Evolutionary conservation across 2,888 invertebrate species (phyloP), one percentile per base, ranked within the genome.

Genomic region (Troides oblongomaculatus): DNA sequence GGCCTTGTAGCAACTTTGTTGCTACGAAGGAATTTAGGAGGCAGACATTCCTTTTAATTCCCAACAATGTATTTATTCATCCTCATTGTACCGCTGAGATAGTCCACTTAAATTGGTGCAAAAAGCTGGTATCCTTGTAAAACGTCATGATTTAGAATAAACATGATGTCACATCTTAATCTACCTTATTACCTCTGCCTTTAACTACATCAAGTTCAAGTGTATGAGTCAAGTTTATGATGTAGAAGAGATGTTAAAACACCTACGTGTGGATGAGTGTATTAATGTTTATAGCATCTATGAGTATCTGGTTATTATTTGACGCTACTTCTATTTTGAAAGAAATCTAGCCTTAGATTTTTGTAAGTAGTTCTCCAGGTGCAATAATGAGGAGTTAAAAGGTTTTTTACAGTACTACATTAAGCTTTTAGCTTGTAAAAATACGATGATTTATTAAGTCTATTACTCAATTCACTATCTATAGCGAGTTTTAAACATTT

Each of bases 1-100:
- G 80, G 76, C 87, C 87, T 87, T 84, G 85, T 73, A 68, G 69
- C 79, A 72, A 79, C 76, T 74, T 75, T 73, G 73, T 70, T 58
- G 25, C 63, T 68, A 72, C 58, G 70, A 64, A 65, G 64, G 71
- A 73, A 70, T 66, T 59, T 66, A 43, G 53, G 59, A 56, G 62
- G 46, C 58, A 50, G 64, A 62, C 70, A 63, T 23, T 21, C 59
- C 63, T 68, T 69, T 71, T 63, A 77, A 77, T 78, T 77, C 73
- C 64, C 71, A 65, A 74, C 74, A 73, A 75, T 75, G 73, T 75
- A 72, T 74, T 21, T 77, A 74, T 74, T 74, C 71, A 72, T 36
- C 46, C 12, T 73, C 70, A 72, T 71, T 70, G 68, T 63, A 46
- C 66, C 61, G 66, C 57, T 68, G 64, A 21, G 75, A 75, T 72